phyloP scores from a whole-genome alignment of 2,113 vertebrate species.

The Triplophysa tibetana region DNA sequence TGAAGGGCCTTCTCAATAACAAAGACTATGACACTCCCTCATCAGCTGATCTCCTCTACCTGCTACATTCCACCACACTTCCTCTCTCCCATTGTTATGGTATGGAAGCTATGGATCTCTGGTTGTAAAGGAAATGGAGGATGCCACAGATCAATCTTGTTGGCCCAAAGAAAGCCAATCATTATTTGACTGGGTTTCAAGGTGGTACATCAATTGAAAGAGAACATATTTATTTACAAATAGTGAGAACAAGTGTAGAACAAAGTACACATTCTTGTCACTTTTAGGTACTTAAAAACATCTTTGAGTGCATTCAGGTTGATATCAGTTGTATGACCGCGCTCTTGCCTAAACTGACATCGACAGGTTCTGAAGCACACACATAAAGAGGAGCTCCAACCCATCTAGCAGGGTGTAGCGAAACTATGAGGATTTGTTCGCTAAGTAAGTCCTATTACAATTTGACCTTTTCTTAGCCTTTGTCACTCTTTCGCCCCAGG shows the following conservation, averaged over 20 bases:
- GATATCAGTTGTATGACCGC: conserved; percentile 31
- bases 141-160: background rate
- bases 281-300: background rate
- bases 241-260: background rate
- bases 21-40: conserved; percentile 25
- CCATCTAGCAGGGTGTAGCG: conserved; percentile 55
- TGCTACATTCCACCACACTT: conserved; percentile 26
- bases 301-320: background rate
- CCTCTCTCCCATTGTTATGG: conserved; percentile 9
- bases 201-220: background rate
- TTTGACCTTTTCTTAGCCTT: conserved; percentile 66
- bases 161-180: background rate
- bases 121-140: conserved; percentile 3
- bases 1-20: conserved; percentile 24
- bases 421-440: conserved; percentile 60
- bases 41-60: conserved; percentile 30
- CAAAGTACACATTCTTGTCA: background rate
- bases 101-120: conserved; percentile 22
- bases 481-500: conserved; percentile 59
- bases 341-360: conserved; percentile 43
- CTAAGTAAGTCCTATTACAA: conserved; percentile 51
- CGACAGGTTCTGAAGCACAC: conserved; percentile 30
- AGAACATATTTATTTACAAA: background rate
- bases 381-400: conserved; percentile 20
- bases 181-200: background rate